phyloP scores from a whole-genome alignment of 2,888 invertebrate genomes.

The Ophonus ardosiacus region DNA sequence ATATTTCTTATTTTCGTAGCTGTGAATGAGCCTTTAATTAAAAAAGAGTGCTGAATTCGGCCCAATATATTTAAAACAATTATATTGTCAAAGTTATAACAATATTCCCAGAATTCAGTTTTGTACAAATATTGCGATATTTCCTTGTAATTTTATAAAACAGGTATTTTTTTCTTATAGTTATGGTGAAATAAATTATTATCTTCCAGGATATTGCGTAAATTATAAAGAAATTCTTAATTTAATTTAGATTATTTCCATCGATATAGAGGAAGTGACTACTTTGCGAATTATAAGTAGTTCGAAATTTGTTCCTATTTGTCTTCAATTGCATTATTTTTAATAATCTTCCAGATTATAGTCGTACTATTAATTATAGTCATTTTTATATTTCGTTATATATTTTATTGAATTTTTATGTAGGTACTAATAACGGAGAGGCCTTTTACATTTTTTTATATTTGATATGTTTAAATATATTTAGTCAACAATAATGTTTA shows the following conservation, averaged over 20 bases:
- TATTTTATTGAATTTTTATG: constrained; percentile 8
- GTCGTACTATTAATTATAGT: neutral
- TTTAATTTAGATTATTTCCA: neutral
- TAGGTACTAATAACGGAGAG: neutral
- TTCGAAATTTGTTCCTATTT: constrained; percentile 5
- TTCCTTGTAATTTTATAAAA: too few relatives aligned
- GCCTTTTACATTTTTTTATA: constrained; percentile 1
- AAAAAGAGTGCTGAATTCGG: too few relatives aligned
- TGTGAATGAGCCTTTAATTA: too few relatives aligned
- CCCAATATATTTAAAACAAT: too few relatives aligned
- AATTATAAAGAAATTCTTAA: neutral
- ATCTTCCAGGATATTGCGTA: too few relatives aligned
- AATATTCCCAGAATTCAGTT: too few relatives aligned
- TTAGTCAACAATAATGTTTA: neutral
- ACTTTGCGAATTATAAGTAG: neutral
- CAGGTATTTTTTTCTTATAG: too few relatives aligned
- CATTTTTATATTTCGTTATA: constrained; percentile 43
- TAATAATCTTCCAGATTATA: constrained; percentile 8
- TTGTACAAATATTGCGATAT: too few relatives aligned
- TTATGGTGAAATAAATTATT: too few relatives aligned
- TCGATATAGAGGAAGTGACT: neutral
- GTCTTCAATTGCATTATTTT: constrained; percentile 23
- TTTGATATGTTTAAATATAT: neutral
- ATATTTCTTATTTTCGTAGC: too few relatives aligned
- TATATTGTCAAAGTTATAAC: too few relatives aligned